Evolutionary conservation across 2,888 invertebrate genomes (phyloP), one percentile per base, ranked within the genome.

Genomic region (Drosophila anomalata): DNA sequence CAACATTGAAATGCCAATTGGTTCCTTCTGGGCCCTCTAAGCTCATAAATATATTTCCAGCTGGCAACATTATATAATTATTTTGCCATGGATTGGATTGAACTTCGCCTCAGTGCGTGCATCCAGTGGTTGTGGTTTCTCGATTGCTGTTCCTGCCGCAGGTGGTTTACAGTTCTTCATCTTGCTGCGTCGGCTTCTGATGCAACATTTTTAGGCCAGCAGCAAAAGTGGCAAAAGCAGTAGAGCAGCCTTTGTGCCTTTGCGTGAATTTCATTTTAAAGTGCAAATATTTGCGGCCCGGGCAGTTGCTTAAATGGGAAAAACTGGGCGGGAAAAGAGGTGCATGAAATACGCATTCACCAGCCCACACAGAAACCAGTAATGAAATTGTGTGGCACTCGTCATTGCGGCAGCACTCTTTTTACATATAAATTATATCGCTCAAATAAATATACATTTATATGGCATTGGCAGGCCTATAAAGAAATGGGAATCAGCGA

Each of bases 51-150:
- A 88, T 78, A 77, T 73, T 69, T 75, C 60, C 75, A 73, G 68
- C 73, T 74, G 62, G 76, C 83, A 78, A 83, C 83, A 84, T 86
- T 88, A 88, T 86, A 88, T 85, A 88, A 85, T 85, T 85, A 88
- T 86, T 88, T 78, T 75, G 66, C 76, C 67, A 67, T 42, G 55
- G 51, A 52, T 59, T 53, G 54, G 51, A 53, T 54, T 60, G 60
- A 48, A 60, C 61, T 51, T 36, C 26, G 26, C 39, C 36, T 20
- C 24, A 60, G 72, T 85, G 84, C 65, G 70, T 42, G 39, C 67
- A 73, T 71, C 77, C 79, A 22, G 44, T 12, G 17, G 76, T 77
- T 39, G 52, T 57, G 52, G 69, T 26, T 59, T 29, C 58, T 36
- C 12, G 60, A 46, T 57, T 22, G 68, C 56, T 20, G 44, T 39